phyloP scores from a whole-genome alignment of 2,888 invertebrate genomes.

The Nezara viridula region DNA sequence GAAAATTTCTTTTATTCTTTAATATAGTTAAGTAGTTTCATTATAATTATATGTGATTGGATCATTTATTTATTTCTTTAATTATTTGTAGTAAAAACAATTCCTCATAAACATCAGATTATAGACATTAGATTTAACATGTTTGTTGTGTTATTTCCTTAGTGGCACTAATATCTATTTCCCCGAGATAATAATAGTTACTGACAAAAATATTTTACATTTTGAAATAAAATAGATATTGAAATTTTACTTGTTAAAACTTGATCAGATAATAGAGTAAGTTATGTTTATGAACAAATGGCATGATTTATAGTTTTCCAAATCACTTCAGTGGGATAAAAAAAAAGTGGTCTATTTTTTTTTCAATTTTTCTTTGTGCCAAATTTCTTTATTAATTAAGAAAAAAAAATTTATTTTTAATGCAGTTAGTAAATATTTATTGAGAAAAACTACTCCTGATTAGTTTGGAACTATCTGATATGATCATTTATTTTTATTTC shows the following conservation, averaged over 20 bases:
- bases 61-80: not conserved
- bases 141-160: not conserved
- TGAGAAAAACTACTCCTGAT: no score
- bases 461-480: no score
- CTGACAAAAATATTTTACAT: not conserved
- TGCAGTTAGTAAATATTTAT: no score
- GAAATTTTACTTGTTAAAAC: not conserved
- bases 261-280: not conserved
- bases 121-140: not conserved
- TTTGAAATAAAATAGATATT: not conserved
- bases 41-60: constrained; percentile 5
- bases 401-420: no score
- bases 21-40: constrained; percentile 9
- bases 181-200: not conserved
- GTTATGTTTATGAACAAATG: not conserved
- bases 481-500: no score
- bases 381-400: no score
- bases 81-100: not conserved
- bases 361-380: no score
- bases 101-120: not conserved
- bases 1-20: not conserved
- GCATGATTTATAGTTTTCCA: not conserved
- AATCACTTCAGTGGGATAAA: not conserved
- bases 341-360: not conserved
- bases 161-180: not conserved